Conservation (phyloP, 2,797 vertebrate species). For the Xerus rutilus region DNA sequence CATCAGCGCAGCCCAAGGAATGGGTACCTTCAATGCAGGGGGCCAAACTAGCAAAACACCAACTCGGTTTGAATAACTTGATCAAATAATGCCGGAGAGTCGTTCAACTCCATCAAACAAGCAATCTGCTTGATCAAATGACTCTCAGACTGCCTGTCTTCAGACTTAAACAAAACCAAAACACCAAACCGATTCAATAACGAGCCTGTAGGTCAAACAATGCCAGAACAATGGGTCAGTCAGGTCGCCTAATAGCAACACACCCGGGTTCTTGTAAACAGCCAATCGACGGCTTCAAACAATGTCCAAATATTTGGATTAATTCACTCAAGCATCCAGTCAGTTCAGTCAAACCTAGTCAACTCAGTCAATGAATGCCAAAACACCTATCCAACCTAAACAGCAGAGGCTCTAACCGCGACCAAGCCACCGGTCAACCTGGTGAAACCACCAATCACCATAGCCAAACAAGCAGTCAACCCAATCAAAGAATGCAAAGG, state of each 20-base stretch:
- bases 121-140: conserved; percentile 63
- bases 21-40: not conserved
- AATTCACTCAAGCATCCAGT: conserved; percentile 80
- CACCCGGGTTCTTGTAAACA: conserved; percentile 60
- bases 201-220: conserved; percentile 46
- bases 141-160: conserved; percentile 51
- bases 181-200: not conserved
- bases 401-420: conserved; percentile 26
- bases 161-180: conserved; percentile 59
- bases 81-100: conserved; percentile 49
- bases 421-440: conserved; percentile 69
- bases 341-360: conserved; percentile 74
- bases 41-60: not conserved
- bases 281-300: conserved; percentile 63
- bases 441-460: conserved; percentile 81
- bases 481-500: conserved; percentile 70
- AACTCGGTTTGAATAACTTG: conserved; percentile 47
- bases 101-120: conserved; percentile 58
- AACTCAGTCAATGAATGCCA: conserved; percentile 65
- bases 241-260: conserved; percentile 63
- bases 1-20: not conserved
- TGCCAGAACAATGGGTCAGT: conserved; percentile 64
- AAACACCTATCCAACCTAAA: conserved; percentile 72
- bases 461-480: conserved; percentile 79
- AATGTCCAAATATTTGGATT: conserved; percentile 82